Evolutionary conservation across 2,113 vertebrate species (phyloP), one percentile per base, ranked within the genome.

Genomic region (Chroicocephalus ridibundus): DNA sequence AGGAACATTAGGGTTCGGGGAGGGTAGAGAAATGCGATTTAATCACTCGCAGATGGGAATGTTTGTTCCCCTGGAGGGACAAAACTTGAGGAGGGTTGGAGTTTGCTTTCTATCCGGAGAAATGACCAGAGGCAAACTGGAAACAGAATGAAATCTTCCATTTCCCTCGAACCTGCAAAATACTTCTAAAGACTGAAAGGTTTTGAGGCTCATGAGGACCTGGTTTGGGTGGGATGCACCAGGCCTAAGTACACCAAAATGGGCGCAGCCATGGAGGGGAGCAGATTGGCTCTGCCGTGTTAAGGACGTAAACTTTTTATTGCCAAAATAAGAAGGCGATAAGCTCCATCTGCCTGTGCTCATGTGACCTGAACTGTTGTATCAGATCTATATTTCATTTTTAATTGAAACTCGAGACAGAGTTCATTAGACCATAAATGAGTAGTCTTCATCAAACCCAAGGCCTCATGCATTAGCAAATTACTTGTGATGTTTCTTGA

Each of bases 201-300:
- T 65, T 46, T 54, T 57, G 36, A 90, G 17, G 26, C 3, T 0
- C 19, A 13, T 26, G 7, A 77, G 18, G 46, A 42, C 10, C n/a
- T 90, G 40, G 15, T 74, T 83, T 40, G 4, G 18, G 15, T 61
- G 34, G 15, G n/a, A 55, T 0, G 0, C 31, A 21, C 5, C 18
- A 64, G 36, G 31, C 9, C 34, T 36, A 60, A 82, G 31, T 32
- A 20, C 60, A 62, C 2, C 21, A 78, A 84, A 90, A 76, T 36
- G 44, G 14, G 4, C 1, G 3, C 14, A 78, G 29, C 8, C 29
- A 27, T 0, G 1, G 27, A 5, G 4, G 5, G 36, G 32, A 62
- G 15, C 29, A 57, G 11, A 44, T 86, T 61, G 49, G 14, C 70
- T 79, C 20, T 81, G 2, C 7, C 0, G 0, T 46, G 25, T 32